Conservation (phyloP, 1,140 invertebrate genomes). For the Halictus rubicundus region DNA sequence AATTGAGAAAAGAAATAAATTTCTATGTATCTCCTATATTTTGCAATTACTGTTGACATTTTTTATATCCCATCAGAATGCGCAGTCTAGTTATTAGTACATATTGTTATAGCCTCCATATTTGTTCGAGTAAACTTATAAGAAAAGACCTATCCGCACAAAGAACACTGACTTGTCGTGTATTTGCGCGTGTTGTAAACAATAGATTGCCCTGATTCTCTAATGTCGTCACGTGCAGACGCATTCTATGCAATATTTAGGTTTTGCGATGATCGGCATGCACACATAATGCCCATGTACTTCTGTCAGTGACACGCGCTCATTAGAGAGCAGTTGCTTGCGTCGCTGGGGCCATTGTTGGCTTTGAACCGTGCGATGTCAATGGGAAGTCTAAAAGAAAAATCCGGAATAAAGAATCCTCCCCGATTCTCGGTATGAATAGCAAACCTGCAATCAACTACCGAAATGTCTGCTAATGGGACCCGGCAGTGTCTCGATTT, state of each 20-base stretch:
- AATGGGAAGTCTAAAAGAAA: conserved; percentile 69
- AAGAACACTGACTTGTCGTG: too few species aligned
- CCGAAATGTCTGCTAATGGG: conserved; percentile 66
- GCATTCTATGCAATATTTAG: conserved; percentile 26
- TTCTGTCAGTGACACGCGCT: conserved; percentile 77
- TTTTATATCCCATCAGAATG: too few species aligned
- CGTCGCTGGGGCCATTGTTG: conserved; percentile 64
- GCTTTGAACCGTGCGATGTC: conserved; percentile 40
- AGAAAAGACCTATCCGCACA: too few species aligned
- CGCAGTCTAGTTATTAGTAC: too few species aligned
- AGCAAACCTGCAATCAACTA: conserved; percentile 70
- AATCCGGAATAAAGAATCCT: conserved; percentile 67
- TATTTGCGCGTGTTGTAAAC: too few species aligned
- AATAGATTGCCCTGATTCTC: too few species aligned
- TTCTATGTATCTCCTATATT: too few species aligned
- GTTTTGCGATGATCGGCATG: conserved; percentile 38
- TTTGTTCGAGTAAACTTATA: too few species aligned
- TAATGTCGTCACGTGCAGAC: conserved; percentile 29
- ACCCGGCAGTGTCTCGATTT: conserved; percentile 23
- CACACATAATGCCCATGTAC: conserved; percentile 62
- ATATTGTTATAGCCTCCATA: too few species aligned
- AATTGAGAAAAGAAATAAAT: too few species aligned
- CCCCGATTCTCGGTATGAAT: conserved; percentile 63
- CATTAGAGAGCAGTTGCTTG: conserved; percentile 70
- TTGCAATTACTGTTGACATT: too few species aligned